Percentiles rank a stretch among this genome's conserved stretches.
phyloP scores from a whole-genome alignment of 1,140 invertebrate genomes.

The Bombus difficillimus region DNA sequence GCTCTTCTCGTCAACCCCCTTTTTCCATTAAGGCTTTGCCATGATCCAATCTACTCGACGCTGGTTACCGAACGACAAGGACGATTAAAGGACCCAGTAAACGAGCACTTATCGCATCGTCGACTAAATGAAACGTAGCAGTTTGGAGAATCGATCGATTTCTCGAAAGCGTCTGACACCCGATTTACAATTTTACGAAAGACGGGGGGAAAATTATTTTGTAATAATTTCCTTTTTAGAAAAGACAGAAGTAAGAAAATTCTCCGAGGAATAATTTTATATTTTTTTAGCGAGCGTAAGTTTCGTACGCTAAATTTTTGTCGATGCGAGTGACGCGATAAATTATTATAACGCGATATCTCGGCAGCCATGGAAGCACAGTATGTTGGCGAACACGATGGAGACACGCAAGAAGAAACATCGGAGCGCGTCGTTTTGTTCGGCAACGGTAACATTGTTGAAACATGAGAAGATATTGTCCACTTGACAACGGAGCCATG shows the following conservation, averaged over 20 bases:
- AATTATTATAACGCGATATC: slow-evolving; percentile 60
- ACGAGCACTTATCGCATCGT: slow-evolving; percentile 1
- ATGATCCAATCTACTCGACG: slow-evolving; percentile 14
- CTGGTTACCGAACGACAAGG: not conserved
- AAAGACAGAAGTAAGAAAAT: not conserved
- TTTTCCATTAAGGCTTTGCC: slow-evolving; percentile 35
- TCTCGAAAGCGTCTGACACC: not conserved
- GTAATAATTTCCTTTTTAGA: fast-evolving
- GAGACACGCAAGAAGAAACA: slow-evolving; percentile 45
- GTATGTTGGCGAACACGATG: slow-evolving; percentile 17
- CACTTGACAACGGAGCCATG: slow-evolving; percentile 67
- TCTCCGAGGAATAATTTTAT: too few relatives aligned
- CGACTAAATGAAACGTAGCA: not conserved
- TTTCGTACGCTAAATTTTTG: not conserved
- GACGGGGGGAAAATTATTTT: not conserved
- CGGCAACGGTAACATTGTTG: slow-evolving; percentile 67
- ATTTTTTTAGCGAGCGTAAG: too few relatives aligned
- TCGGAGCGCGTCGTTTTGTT: slow-evolving; percentile 66
- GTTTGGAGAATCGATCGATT: not conserved
- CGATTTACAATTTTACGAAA: not conserved
- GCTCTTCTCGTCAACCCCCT: slow-evolving; percentile 24
- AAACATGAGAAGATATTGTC: slow-evolving; percentile 75
- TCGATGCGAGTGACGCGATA: slow-evolving; percentile 39
- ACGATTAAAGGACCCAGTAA: not conserved
- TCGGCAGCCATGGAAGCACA: slow-evolving; percentile 4